Percentiles rank a stretch among this genome's conserved stretches.
Conservation (phyloP, 2,797 vertebrate species). For the Parambassis ranga region DNA sequence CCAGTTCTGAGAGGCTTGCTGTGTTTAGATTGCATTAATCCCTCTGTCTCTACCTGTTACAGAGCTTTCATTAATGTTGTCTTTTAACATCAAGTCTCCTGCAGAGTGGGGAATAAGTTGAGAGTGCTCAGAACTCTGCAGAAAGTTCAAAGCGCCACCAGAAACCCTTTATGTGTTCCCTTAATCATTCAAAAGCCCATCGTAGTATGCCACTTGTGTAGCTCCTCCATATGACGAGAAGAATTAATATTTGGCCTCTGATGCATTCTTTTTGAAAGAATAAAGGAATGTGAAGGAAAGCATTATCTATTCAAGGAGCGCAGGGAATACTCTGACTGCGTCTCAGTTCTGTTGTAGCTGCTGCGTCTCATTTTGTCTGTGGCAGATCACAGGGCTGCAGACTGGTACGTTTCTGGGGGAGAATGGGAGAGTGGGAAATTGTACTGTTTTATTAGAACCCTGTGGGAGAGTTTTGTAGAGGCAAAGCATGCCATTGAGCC, state of each 20-base stretch:
- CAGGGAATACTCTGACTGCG: constrained; percentile 77
- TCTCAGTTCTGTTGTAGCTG: constrained; percentile 79
- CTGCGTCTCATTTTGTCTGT: constrained; percentile 84
- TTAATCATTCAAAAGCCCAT: constrained; percentile 85
- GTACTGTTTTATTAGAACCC: constrained; percentile 79
- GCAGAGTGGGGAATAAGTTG: constrained; percentile 81
- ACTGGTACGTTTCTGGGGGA: constrained; percentile 71
- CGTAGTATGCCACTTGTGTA: constrained; percentile 81
- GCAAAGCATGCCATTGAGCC: constrained; percentile 72
- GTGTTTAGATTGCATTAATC: constrained; percentile 80
- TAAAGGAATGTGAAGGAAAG: constrained; percentile 83
- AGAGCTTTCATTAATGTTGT: constrained; percentile 80
- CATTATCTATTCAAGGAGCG: constrained; percentile 86
- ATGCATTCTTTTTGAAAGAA: constrained; percentile 86
- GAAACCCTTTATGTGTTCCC: constrained; percentile 83
- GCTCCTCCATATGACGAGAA: constrained; percentile 77
- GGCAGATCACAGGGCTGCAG: constrained; percentile 82
- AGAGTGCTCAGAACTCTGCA: constrained; percentile 71
- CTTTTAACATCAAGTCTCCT: constrained; percentile 82
- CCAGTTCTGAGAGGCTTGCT: constrained; percentile 61
- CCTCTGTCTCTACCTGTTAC: constrained; percentile 83
- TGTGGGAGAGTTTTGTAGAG: constrained; percentile 82
- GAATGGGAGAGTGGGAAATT: constrained; percentile 72
- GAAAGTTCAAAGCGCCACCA: constrained; percentile 81
- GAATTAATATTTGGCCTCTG: constrained; percentile 87